These are phyloP conservation scores for Strigamia transsilvanica DNA, from an alignment of 2,888 invertebrate species.

Conservation along the genomic window DNA sequence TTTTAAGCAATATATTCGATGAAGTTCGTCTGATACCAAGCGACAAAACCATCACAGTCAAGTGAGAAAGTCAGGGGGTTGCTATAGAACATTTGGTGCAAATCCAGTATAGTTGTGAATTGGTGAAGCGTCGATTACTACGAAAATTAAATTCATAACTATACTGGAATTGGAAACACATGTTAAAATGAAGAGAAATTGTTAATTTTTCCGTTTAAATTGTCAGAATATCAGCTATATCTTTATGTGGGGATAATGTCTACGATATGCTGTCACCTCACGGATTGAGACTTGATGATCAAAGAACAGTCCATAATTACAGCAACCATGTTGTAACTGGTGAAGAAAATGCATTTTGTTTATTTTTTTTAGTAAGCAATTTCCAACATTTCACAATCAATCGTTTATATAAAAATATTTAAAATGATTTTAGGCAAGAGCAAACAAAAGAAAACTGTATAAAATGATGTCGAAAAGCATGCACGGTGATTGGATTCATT, in stretches of 20 bases:
- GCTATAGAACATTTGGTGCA: not conserved
- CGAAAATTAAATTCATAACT: not conserved
- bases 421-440: not conserved
- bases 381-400: too few species aligned
- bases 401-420: not conserved
- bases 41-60: not conserved
- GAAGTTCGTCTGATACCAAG: not conserved
- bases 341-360: conserved; percentile 1
- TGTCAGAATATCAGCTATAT: not conserved
- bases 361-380: not conserved
- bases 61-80: not conserved
- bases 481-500: not conserved
- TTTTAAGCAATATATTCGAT: not conserved
- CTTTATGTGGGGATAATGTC: not conserved
- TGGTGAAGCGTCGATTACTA: not conserved
- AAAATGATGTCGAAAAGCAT: not conserved
- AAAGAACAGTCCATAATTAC: not conserved
- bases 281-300: not conserved
- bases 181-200: not conserved
- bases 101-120: not conserved
- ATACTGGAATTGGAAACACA: not conserved
- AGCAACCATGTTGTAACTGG: not conserved
- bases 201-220: not conserved
- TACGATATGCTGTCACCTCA: not conserved
- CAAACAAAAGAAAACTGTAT: not conserved